Percentiles rank a stretch among this genome's conserved stretches.
phyloP scores from a whole-genome alignment of 2,797 vertebrate genomes.

The Botia kubotai region DNA sequence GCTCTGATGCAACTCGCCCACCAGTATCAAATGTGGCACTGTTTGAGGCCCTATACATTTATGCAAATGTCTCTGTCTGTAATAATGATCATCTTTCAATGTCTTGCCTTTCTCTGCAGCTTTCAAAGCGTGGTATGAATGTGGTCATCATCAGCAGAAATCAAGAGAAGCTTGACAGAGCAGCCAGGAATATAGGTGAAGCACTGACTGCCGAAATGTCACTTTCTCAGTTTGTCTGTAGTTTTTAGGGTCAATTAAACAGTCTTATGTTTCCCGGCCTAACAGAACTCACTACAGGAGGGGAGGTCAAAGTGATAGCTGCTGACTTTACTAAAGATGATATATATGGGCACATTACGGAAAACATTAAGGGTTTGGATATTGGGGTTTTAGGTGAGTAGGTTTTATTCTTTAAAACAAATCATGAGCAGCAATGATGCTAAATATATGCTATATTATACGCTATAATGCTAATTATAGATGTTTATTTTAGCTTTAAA shows the following conservation, averaged over 20 bases:
- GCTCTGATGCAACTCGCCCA: no score
- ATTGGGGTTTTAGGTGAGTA: conserved; percentile 86
- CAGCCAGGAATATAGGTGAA: conserved; percentile 84
- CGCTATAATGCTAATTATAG: not conserved
- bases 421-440: not conserved
- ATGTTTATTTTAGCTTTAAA: not conserved
- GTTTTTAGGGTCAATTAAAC: not conserved
- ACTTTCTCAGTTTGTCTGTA: not conserved
- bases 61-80: not conserved
- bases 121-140: conserved; percentile 83
- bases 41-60: not conserved
- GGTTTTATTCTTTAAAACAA: not conserved
- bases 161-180: conserved; percentile 77
- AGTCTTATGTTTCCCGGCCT: conserved; percentile 9
- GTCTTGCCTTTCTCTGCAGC: conserved; percentile 65
- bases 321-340: conserved; percentile 84
- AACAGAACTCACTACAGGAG: conserved; percentile 77
- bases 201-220: not conserved
- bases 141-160: conserved; percentile 87
- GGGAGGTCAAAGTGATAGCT: conserved; percentile 81
- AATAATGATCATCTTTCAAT: not conserved
- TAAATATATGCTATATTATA: no score
- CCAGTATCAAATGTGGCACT: not conserved
- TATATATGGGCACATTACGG: conserved; percentile 76
- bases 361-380: conserved; percentile 79